phyloP scores from a whole-genome alignment of 2,113 vertebrate species.

The Odontophorus gujanensis region DNA sequence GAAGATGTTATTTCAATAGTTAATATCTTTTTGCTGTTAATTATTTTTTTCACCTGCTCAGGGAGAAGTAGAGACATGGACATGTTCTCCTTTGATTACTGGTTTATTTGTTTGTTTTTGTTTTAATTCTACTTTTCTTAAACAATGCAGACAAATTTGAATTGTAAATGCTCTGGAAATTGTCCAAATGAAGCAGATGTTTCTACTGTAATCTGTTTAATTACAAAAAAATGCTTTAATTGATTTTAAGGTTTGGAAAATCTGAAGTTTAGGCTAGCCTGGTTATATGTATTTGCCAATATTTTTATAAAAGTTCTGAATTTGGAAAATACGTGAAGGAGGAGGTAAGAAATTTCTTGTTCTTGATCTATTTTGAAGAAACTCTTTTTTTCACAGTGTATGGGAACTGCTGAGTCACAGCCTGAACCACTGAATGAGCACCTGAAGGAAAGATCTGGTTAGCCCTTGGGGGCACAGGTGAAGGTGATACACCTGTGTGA shows the following conservation, averaged over 20 bases:
- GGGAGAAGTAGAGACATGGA: not conserved
- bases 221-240: constrained; percentile 19
- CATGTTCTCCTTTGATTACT: not conserved
- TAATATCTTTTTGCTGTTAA: not conserved
- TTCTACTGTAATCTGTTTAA: constrained; percentile 53
- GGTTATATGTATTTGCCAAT: constrained; percentile 1
- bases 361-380: not conserved
- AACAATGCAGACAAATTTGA: constrained; percentile 12
- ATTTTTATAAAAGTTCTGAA: not conserved
- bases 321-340: not conserved
- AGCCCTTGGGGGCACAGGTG: no score
- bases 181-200: constrained; percentile 51
- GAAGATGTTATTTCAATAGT: not conserved
- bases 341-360: not conserved
- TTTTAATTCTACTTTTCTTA: not conserved
- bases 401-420: no score
- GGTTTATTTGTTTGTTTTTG: not conserved
- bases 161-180: constrained; percentile 50
- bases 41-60: not conserved
- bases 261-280: not conserved
- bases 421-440: no score
- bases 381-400: not conserved
- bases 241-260: constrained; percentile 42
- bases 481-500: no score
- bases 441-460: no score